Conservation (phyloP, 2,888 invertebrate genomes). For the Lasioglossum figueresi region DNA sequence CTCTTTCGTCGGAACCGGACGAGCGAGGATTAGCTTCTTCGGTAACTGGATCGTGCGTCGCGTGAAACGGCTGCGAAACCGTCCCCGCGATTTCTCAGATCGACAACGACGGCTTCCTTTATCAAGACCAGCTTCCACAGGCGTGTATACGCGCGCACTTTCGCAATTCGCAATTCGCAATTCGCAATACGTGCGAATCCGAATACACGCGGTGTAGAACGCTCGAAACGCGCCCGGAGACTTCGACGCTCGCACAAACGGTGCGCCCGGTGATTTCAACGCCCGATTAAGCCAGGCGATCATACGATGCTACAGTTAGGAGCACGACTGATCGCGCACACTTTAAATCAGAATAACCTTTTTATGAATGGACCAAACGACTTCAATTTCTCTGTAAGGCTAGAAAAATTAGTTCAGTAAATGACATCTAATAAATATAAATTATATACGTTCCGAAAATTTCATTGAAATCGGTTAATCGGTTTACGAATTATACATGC, state of each 20-base stretch:
- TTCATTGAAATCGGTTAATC: too few relatives aligned
- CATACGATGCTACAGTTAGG: background rate
- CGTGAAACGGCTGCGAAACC: constrained; percentile 73
- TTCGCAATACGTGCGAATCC: constrained; percentile 19
- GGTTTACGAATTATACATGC: too few relatives aligned
- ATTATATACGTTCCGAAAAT: too few relatives aligned
- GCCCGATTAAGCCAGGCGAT: constrained; percentile 37
- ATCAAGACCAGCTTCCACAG: background rate
- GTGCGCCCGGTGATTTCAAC: constrained; percentile 41
- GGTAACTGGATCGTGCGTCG: constrained; percentile 80
- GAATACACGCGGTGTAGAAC: background rate
- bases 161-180: constrained; percentile 4
- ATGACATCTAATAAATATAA: too few relatives aligned
- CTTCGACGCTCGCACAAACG: constrained; percentile 29
- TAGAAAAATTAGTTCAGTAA: too few relatives aligned
- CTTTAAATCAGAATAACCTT: too few relatives aligned
- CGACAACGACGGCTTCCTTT: constrained; percentile 25
- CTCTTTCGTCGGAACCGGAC: constrained; percentile 79
- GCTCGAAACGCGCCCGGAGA: constrained; percentile 10
- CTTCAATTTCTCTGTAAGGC: too few relatives aligned
- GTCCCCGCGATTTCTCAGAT: constrained; percentile 46
- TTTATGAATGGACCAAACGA: too few relatives aligned
- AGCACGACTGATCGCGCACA: too few relatives aligned
- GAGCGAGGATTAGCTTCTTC: constrained; percentile 68
- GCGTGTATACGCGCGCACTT: background rate